Base-by-base conservation (phyloP, 2,888 invertebrate species). In the Drosophila nr. perissopoda region DNA sequence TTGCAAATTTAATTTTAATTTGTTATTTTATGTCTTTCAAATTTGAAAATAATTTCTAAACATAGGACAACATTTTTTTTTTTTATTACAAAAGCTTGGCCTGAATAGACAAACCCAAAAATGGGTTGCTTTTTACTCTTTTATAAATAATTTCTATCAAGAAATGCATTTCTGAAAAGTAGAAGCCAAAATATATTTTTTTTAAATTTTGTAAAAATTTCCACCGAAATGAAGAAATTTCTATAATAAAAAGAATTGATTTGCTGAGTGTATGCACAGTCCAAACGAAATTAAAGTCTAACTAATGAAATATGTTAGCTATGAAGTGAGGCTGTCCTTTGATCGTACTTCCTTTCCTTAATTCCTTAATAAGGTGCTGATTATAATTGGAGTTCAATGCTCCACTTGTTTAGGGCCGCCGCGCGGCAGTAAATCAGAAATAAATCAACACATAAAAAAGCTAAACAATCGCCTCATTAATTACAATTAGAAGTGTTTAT, bases 401-500 rank as follows among this genome's bases (percentile, higher is more conserved):
- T 84, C 72, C 81, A 87, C 61, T 84, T 78, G 60, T 62, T 57
- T 70, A 68, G 69, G 29, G 59, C 31, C 56, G 66, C 18, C 29
- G 66, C 38, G 36, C 56, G 70, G 68, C 76, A 78, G 76, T 75
- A 84, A 82, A 76, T 81, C 79, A 81, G 79, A 74, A 83, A 74
- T 82, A 82, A 81, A 84, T 75, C 82, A 79, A 81, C 88, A 85
- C 78, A 83, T 82, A 87, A 86, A 81, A 85, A 83, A 46, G 16
- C 81, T 77, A 83, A 90, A 89, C 89, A 90, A 90, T 89, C 81
- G 89, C 74, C 82, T 90, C 90, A 90, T 89, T 87, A 89, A 88
- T 89, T 90, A 89, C 85, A 81, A 89, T 90, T 89, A 88, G 90
- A 89, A 88, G 88, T 89, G 88, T 89, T 89, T 89, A 89, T 89